Conservation (phyloP, 2,113 vertebrate species). For the Noctilio leporinus region DNA sequence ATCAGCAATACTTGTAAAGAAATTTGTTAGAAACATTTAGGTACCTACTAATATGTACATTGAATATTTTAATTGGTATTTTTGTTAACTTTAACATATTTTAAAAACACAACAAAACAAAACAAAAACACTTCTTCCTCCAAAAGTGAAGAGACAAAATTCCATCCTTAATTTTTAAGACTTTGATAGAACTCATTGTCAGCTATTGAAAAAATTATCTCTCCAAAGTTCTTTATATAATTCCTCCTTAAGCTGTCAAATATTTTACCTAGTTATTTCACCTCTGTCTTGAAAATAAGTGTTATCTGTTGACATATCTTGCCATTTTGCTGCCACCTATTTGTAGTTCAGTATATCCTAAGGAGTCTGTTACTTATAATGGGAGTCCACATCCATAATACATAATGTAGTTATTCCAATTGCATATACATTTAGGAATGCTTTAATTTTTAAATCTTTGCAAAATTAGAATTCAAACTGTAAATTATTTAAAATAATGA, state of each 20-base stretch:
- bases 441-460: not conserved
- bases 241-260: not conserved
- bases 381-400: not conserved
- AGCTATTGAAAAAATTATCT: not conserved
- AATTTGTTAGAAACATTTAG: not conserved
- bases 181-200: not conserved
- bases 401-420: not conserved
- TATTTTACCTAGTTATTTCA: not conserved
- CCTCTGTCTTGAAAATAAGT: not conserved
- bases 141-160: not conserved
- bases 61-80: not conserved
- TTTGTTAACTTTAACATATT: not conserved
- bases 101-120: not conserved
- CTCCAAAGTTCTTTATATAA: not conserved
- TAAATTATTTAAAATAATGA: not conserved
- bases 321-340: not conserved
- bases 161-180: not conserved
- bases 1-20: not conserved
- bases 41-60: not conserved
- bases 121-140: not conserved
- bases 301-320: not conserved
- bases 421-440: not conserved
- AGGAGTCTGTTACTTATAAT: not conserved
- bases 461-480: not conserved
- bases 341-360: not conserved